phyloP scores from a whole-genome alignment of 2,797 vertebrate species.

The Coregonus ussuriensis region DNA sequence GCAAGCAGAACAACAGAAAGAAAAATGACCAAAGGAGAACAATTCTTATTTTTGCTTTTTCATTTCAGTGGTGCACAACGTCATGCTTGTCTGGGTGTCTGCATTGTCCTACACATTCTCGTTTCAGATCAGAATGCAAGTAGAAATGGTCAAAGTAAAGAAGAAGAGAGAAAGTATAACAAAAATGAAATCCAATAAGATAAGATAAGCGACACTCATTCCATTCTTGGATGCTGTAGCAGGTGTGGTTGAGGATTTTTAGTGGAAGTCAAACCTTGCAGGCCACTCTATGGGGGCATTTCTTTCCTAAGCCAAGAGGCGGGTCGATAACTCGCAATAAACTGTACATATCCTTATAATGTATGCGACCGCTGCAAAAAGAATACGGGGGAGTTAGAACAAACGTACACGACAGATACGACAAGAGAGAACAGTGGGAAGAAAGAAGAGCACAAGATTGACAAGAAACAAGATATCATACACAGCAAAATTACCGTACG shows the following conservation, averaged over 20 bases:
- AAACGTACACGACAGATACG: slow-evolving; percentile 44
- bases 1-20: slow-evolving; percentile 69
- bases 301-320: slow-evolving; percentile 97
- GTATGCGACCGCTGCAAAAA: slow-evolving; percentile 97
- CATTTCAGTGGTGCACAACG: neutral
- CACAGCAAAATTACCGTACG: slow-evolving; percentile 11
- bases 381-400: slow-evolving; percentile 71
- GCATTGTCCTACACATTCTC: slow-evolving; percentile 88
- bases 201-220: slow-evolving; percentile 86
- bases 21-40: slow-evolving; percentile 14
- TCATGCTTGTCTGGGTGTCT: slow-evolving; percentile 70
- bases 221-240: slow-evolving; percentile 81
- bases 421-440: slow-evolving; percentile 62
- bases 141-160: slow-evolving; percentile 31
- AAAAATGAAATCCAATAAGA: slow-evolving; percentile 63
- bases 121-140: slow-evolving; percentile 64
- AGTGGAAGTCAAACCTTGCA: slow-evolving; percentile 96
- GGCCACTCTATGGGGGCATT: slow-evolving; percentile 99
- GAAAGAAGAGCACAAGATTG: slow-evolving; percentile 72
- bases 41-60: neutral
- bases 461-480: slow-evolving; percentile 63
- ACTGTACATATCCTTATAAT: slow-evolving; percentile 99
- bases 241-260: slow-evolving; percentile 84
- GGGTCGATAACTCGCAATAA: slow-evolving; percentile 97
- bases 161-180: slow-evolving; percentile 35